Base-by-base conservation (phyloP, 2,113 vertebrate genomes). In the Muntiacus muntjak region DNA sequence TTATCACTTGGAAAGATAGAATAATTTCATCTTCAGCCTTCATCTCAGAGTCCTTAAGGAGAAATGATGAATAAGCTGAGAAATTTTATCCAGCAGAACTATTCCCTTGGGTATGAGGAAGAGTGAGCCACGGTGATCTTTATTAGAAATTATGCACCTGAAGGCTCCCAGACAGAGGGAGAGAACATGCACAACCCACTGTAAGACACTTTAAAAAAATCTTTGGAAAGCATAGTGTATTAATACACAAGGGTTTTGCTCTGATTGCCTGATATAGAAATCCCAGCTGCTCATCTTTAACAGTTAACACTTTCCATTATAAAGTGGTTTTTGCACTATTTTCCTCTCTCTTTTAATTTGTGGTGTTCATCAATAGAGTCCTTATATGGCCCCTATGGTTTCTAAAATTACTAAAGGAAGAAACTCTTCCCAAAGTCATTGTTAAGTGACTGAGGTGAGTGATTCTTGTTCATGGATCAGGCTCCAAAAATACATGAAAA, bases 11-110 rank as follows among this genome's bases (percentile, higher is more conserved):
- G 94, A 91, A 97, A 92, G 83, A 92, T 0, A 0, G 86, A 97
- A 57, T 93, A 91, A 94, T 97, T 98, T 97, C 28, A 55, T 86
- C 82, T 87, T 74, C 84, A 93, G 94, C 58, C 94, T 98, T 58
- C 14, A 0, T 62, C 96, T 93, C 74, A 60, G 85, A 97, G 94
- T 95, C 95, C 96, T 97, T 57, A 88, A 96, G 96, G 95, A 98
- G 43, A 92, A 8, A 2, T 95, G 98, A 98, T 96, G 84, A 95
- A 98, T 98, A 97, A 98, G 81, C 97, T 97, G 95, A 96, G 95
- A 97, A 71, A 91, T 96, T 94, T 71, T 88, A 82, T 97, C 93
- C 93, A 94, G 84, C 88, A 96, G 96, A 98, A 87, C 64, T 54
- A 40, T 91, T 96, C 97, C 78, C 89, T 85, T 13, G 87, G 57